phyloP scores from a whole-genome alignment of 2,888 invertebrate species.

The Podotricha telesiphe region DNA sequence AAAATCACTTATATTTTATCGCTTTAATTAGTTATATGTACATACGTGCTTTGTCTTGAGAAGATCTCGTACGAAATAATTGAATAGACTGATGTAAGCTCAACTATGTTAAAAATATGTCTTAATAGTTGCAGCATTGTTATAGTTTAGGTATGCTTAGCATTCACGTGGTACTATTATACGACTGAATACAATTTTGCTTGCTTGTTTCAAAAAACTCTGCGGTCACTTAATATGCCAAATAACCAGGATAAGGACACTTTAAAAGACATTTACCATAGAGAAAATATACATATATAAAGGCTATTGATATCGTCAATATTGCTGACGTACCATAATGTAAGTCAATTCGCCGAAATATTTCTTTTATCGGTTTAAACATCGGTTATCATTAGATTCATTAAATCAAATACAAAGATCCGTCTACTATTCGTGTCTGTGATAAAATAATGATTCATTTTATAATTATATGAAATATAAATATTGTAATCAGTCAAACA shows the following conservation, averaged over 20 bases:
- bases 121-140: constrained; percentile 9
- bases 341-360: no score
- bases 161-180: background rate
- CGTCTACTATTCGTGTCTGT: background rate
- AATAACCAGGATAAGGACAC: background rate
- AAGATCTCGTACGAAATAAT: constrained; percentile 9
- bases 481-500: background rate
- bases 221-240: background rate
- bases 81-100: background rate
- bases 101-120: constrained; percentile 15
- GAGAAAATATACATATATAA: background rate
- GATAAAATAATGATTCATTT: constrained; percentile 1
- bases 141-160: background rate
- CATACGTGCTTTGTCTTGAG: constrained; percentile 15
- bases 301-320: no score
- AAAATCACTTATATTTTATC: background rate
- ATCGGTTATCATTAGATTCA: background rate
- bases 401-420: background rate
- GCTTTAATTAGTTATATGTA: background rate
- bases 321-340: no score
- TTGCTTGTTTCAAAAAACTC: background rate
- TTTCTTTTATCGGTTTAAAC: no score
- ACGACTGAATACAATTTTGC: background rate
- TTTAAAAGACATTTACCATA: background rate
- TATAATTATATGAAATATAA: background rate